These are phyloP conservation scores for Melanotaenia pygmaea DNA, from an alignment of 2,797 vertebrate genomes.

Conservation along the genomic window DNA sequence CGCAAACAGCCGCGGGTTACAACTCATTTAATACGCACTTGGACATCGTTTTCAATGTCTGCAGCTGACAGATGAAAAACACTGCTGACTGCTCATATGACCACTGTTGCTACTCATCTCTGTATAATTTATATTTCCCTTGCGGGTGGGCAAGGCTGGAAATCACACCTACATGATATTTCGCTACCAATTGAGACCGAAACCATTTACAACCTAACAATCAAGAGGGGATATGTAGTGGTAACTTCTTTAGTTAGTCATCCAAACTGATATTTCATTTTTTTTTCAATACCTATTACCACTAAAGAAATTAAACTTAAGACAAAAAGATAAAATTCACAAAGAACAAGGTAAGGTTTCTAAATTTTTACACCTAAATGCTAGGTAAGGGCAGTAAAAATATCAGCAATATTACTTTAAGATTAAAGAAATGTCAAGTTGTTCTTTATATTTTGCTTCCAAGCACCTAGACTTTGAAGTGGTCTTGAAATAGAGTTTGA, in stretches of 20 bases:
- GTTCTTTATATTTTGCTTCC: no score
- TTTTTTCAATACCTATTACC: not conserved
- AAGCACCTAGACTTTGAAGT: no score
- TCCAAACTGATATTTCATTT: not conserved
- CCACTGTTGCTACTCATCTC: constrained; percentile 54
- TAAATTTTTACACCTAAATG: not conserved
- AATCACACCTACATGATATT: constrained; percentile 1
- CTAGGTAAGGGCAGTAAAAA: not conserved
- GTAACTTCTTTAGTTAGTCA: not conserved
- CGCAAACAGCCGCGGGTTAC: constrained; percentile 70
- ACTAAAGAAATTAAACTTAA: not conserved
- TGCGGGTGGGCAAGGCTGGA: not conserved
- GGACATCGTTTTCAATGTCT: constrained; percentile 62
- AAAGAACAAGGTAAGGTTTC: not conserved
- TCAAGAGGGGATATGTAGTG: not conserved
- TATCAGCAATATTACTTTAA: not conserved
- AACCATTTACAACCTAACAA: not conserved
- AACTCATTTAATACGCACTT: constrained; percentile 78
- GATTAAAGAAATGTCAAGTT: not conserved
- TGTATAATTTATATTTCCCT: constrained; percentile 65
- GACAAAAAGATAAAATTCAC: not conserved
- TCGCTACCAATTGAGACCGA: not conserved
- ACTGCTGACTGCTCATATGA: constrained; percentile 49
- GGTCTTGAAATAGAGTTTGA: no score
- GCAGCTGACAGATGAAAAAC: constrained; percentile 74